phyloP scores from a whole-genome alignment of 2,797 vertebrate species.

The Anisognathus igniventris region DNA sequence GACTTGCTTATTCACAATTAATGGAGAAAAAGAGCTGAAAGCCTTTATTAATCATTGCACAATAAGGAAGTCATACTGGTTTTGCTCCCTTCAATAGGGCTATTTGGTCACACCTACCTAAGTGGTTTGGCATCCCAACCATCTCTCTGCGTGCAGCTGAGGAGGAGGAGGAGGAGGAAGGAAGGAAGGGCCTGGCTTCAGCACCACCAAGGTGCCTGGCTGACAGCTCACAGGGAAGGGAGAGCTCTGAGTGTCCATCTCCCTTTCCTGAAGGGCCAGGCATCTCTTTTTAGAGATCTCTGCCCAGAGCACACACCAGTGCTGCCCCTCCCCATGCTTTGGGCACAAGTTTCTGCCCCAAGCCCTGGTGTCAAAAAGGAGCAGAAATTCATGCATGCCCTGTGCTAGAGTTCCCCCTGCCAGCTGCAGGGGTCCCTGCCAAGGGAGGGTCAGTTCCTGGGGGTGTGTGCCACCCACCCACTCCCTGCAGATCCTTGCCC shows the following conservation, averaged over 20 bases:
- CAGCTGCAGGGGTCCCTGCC: accelerated
- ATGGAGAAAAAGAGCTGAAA: conserved; percentile 17
- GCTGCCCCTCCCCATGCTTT: neutral
- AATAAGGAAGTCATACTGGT: conserved; percentile 57
- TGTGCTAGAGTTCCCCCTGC: neutral
- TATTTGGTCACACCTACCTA: conserved; percentile 49
- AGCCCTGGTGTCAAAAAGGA: neutral
- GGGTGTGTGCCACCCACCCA: neutral
- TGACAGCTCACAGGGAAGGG: neutral
- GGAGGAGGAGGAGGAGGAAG: neutral
- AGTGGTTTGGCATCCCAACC: conserved; percentile 36
- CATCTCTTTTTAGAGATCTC: neutral
- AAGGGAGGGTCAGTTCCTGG: neutral
- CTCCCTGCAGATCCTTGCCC: neutral
- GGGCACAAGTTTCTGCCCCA: neutral
- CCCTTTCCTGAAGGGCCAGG: neutral
- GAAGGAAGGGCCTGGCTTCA: neutral
- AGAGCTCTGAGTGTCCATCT: neutral
- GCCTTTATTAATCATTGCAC: conserved; percentile 57
- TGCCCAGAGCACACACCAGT: neutral
- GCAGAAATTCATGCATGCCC: neutral
- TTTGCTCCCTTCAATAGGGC: conserved; percentile 25
- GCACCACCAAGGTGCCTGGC: neutral
- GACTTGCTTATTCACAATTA: conserved; percentile 58
- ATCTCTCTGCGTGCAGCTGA: neutral